These are phyloP conservation scores for Ophthalmolycus amberensis DNA, from an alignment of 2,113 vertebrate genomes.

Conservation along the genomic window DNA sequence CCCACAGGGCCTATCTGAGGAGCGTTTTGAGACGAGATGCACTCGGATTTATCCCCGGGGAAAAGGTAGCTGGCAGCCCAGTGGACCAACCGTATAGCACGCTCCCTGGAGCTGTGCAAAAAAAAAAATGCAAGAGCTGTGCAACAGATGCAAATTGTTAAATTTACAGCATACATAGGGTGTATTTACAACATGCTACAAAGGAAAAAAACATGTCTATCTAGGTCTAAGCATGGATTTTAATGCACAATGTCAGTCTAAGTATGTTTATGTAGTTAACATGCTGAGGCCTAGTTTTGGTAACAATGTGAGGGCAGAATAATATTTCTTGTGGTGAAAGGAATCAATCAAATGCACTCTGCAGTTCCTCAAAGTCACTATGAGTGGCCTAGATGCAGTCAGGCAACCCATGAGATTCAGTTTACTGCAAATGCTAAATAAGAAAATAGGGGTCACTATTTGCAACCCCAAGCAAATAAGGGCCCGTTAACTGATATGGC, in stretches of 20 bases:
- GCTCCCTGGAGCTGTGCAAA: conserved; percentile 41
- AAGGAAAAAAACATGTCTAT: conserved; percentile 29
- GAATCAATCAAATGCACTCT: conserved; percentile 45
- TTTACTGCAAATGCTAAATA: conserved; percentile 37
- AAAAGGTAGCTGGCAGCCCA: conserved; percentile 56
- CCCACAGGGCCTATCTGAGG: conserved; percentile 67
- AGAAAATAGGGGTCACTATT: conserved; percentile 44
- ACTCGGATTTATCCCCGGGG: conserved; percentile 59
- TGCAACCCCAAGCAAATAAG: conserved; percentile 27
- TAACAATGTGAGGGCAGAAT: not conserved
- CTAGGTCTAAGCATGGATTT: conserved; percentile 3
- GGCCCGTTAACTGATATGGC: too few species aligned
- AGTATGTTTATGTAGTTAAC: conserved; percentile 7
- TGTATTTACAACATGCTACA: conserved; percentile 40
- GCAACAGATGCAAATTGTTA: conserved; percentile 60
- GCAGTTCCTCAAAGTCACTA: conserved; percentile 35
- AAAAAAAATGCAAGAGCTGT: conserved; percentile 23
- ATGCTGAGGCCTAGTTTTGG: conserved; percentile 20
- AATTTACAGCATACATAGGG: conserved; percentile 15
- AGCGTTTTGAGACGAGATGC: conserved; percentile 67
- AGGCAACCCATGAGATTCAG: conserved; percentile 35
- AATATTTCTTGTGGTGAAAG: conserved; percentile 21
- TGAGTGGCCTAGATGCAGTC: conserved; percentile 42
- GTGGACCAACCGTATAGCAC: conserved; percentile 49
- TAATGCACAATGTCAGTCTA: not conserved